Conservation (phyloP, 1,140 invertebrate genomes). For the Euura lappo region DNA sequence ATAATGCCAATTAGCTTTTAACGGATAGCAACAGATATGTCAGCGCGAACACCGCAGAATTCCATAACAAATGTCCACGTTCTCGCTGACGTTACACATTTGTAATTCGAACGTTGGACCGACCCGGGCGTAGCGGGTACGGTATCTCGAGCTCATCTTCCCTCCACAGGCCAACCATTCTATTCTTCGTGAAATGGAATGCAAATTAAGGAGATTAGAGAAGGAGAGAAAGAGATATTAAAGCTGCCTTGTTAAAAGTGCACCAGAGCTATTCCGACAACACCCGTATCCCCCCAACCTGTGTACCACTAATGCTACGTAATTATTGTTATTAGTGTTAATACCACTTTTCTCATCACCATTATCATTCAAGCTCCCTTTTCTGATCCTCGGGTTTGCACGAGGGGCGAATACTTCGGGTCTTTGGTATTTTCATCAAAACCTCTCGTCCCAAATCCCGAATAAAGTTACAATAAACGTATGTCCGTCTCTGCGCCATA, state of each 20-base stretch:
- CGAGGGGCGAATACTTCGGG: no score
- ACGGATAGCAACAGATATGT: no score
- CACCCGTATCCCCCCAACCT: no score
- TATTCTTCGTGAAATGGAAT: conserved; percentile 23
- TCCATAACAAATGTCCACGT: no score
- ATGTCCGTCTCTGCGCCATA: no score
- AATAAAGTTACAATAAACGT: no score
- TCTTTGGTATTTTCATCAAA: no score
- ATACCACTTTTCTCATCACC: background rate
- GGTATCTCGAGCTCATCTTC: background rate
- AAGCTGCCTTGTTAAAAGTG: conserved; percentile 33
- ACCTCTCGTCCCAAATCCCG: no score
- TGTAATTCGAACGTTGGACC: background rate
- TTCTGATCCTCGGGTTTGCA: no score
- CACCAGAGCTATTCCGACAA: background rate
- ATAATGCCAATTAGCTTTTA: no score
- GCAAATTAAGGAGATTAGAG: conserved; percentile 31
- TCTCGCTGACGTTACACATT: background rate
- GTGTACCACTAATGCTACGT: no score
- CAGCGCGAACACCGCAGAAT: no score
- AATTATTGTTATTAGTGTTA: background rate
- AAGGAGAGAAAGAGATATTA: conserved; percentile 29
- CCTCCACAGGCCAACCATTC: background rate
- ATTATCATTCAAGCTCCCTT: background rate
- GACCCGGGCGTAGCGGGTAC: background rate